Percentiles rank a stretch among this genome's conserved stretches.
Conservation (phyloP, 2,113 vertebrate genomes). For the Pollimyrus isidori region DNA sequence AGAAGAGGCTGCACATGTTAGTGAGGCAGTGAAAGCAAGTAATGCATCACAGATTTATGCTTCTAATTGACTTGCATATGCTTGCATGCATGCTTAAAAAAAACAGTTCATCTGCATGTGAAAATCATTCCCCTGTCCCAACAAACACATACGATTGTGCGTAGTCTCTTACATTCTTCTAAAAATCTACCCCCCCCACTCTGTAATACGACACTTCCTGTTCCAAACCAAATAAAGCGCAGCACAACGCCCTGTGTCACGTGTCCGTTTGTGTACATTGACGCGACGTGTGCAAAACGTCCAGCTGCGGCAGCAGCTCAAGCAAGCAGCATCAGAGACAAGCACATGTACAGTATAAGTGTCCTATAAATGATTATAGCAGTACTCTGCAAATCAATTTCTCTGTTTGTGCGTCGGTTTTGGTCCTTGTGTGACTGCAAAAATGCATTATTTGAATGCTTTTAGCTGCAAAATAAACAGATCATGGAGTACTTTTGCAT, state of each 20-base stretch:
- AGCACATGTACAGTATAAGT: not conserved
- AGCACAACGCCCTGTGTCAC: not conserved
- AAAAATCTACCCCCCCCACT: not conserved
- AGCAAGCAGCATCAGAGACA: not conserved
- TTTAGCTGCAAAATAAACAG: not conserved
- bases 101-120: not conserved
- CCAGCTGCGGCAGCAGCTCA: not conserved
- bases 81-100: too few species aligned
- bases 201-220: constrained; percentile 15
- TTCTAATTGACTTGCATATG: not conserved
- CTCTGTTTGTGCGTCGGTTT: not conserved
- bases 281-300: too few species aligned
- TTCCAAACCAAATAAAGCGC: constrained; percentile 13
- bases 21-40: not conserved
- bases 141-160: not conserved
- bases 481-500: not conserved
- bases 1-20: not conserved
- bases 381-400: not conserved
- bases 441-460: not conserved
- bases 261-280: not conserved
- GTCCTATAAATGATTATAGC: not conserved
- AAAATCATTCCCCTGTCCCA: not conserved
- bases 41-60: not conserved
- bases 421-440: not conserved
- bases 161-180: not conserved